Evolutionary conservation across 1,140 invertebrate species (phyloP).

Genomic region (Chlorops oryzae): DNA sequence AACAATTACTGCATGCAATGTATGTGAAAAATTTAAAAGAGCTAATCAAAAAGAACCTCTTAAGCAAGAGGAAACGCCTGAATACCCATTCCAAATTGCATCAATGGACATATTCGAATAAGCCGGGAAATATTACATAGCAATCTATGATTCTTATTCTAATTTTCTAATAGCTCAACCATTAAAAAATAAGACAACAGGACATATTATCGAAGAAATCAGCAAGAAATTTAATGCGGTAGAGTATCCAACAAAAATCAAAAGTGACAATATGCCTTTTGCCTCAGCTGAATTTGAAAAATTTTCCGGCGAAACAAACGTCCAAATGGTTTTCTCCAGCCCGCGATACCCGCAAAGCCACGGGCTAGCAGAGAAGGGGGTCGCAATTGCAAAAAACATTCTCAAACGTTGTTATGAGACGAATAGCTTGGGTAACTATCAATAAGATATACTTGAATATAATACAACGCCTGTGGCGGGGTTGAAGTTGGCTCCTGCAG

Average conservation of each 20-base stretch:
- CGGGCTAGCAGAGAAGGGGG: constrained; percentile 4
- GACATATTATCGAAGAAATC: too few species aligned
- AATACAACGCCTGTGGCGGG: constrained; percentile 3
- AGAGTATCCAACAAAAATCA: too few species aligned
- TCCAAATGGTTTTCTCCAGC: not conserved
- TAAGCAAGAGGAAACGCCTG: constrained; percentile 1
- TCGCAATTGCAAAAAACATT: constrained; percentile 9
- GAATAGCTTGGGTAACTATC: not conserved
- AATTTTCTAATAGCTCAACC: not conserved
- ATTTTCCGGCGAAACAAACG: not conserved
- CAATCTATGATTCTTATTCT: constrained; percentile 6
- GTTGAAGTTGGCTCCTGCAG: constrained; percentile 4
- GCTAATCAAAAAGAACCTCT: constrained; percentile 15
- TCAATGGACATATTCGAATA: constrained; percentile 12
- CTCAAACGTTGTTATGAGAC: constrained; percentile 1
- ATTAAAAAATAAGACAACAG: constrained; percentile 6
- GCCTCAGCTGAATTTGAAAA: constrained; percentile 4
- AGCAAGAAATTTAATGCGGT: too few species aligned
- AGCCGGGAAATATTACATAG: not conserved
- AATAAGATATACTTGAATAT: constrained; percentile 7
- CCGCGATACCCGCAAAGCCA: constrained; percentile 7
- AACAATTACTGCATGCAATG: not conserved
- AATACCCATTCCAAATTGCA: constrained; percentile 7
- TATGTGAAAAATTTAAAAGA: constrained; percentile 16
- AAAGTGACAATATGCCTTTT: too few species aligned